Evolutionary conservation across 2,797 vertebrate genomes (phyloP), one percentile per base, ranked within the genome.

Genomic region (Etheostoma nigrum): DNA sequence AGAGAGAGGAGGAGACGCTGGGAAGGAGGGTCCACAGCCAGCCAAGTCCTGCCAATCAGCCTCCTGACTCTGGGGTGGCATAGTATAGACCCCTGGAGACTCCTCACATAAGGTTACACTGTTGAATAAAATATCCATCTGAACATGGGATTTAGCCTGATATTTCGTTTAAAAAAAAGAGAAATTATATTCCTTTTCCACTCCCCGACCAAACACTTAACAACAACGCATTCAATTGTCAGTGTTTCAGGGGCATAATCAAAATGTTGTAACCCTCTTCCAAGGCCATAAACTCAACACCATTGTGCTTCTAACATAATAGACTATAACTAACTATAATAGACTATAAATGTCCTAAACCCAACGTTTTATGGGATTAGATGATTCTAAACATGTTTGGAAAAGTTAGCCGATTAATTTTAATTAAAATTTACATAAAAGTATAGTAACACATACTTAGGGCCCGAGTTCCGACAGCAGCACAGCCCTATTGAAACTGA

Each of bases 21-120:
- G 82, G 93, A 89, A 92, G 93, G 94, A 94, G 93, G 93, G 87
- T 90, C 92, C 84, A 86, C 74, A 80, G 79, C 67, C 76, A 90
- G 87, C 86, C 88, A 86, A 87, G 71, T 85, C 48, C 83, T 94
- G 94, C 95, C 95, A 95, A 91, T 96, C 94, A 95, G 72, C 54
- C 60, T 25, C 60, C 44, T 52, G 79, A 70, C 78, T 89, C 58
- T 63, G 67, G 60, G 62, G 67, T 83, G 79, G 72, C 45, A 49
- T 15, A 40, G 68, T 52, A 30, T 16, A 15, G 79, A 49, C 23
- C 52, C 64, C 15, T 63, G 51, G 68, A 84, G 73, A 75, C 42
- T 47, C 52, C 21, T 44, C 42, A 47, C 54, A 36, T 2, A 2
- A 4, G 44, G 23, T 45, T 54, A 64, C 58, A 62, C 70, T 78